These are phyloP conservation scores for Mercenaria mercenaria DNA, from an alignment of 1,140 invertebrate species.

Conservation along the genomic window DNA sequence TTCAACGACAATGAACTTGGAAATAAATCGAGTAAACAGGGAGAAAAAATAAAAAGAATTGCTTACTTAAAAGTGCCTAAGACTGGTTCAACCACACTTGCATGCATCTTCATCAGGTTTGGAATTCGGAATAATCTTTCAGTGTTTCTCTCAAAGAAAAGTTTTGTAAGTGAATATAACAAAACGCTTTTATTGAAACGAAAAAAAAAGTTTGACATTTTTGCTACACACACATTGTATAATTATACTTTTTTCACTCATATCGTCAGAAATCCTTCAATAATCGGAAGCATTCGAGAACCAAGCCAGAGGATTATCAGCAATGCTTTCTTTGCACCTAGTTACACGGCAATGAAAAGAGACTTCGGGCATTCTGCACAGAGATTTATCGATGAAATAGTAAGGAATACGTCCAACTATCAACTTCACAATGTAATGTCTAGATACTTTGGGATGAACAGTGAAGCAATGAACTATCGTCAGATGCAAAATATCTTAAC, in stretches of 20 bases:
- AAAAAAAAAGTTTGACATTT: neutral
- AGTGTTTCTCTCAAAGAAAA: neutral
- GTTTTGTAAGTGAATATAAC: neutral
- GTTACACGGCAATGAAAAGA: too few species aligned
- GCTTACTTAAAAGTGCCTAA: neutral
- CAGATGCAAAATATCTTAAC: neutral
- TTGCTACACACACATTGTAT: constrained; percentile 8
- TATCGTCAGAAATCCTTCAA: neutral
- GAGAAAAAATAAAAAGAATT: too few species aligned
- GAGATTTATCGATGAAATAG: neutral
- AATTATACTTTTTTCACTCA: neutral
- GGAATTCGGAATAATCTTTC: neutral
- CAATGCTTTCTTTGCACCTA: neutral
- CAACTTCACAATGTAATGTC: neutral
- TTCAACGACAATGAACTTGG: too few species aligned
- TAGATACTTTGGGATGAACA: neutral
- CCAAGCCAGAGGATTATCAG: neutral
- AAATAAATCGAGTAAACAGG: too few species aligned
- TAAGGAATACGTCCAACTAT: neutral
- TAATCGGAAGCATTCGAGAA: neutral
- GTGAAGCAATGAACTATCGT: neutral
- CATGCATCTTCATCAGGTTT: neutral
- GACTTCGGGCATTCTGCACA: neutral
- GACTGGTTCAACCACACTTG: neutral
- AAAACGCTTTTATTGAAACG: neutral